These are phyloP conservation scores for Drosophila stalkeri DNA, from an alignment of 2,888 invertebrate species.

Conservation along the genomic window DNA sequence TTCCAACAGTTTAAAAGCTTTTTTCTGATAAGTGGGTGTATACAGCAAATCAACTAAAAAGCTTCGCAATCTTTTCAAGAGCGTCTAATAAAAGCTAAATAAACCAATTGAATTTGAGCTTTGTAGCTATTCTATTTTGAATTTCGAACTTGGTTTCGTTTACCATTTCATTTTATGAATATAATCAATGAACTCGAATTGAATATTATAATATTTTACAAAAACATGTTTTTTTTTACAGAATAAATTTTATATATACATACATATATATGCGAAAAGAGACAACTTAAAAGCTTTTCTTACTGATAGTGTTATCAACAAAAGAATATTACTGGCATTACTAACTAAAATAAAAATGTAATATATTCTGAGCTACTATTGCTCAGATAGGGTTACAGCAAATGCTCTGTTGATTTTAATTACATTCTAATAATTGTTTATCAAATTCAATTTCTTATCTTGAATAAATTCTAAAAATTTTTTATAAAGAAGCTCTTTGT, in stretches of 20 bases:
- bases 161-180: background rate
- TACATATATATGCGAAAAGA: background rate
- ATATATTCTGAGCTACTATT: background rate
- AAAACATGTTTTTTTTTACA: background rate
- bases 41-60: background rate
- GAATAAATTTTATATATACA: background rate
- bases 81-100: background rate
- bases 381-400: too few relatives aligned
- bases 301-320: background rate
- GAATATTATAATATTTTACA: background rate
- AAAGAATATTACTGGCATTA: background rate
- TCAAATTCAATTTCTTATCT: background rate
- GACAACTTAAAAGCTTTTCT: background rate
- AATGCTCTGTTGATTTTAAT: background rate
- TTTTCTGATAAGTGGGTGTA: background rate
- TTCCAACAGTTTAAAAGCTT: slow-evolving; percentile 14
- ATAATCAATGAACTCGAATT: background rate
- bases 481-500: background rate
- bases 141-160: background rate
- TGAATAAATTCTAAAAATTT: background rate
- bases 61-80: background rate
- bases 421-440: background rate
- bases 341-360: background rate
- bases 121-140: too few relatives aligned
- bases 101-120: slow-evolving; percentile 1